These are phyloP conservation scores for Agapornis canus DNA, from an alignment of 2,797 vertebrate genomes.

Conservation along the genomic window DNA sequence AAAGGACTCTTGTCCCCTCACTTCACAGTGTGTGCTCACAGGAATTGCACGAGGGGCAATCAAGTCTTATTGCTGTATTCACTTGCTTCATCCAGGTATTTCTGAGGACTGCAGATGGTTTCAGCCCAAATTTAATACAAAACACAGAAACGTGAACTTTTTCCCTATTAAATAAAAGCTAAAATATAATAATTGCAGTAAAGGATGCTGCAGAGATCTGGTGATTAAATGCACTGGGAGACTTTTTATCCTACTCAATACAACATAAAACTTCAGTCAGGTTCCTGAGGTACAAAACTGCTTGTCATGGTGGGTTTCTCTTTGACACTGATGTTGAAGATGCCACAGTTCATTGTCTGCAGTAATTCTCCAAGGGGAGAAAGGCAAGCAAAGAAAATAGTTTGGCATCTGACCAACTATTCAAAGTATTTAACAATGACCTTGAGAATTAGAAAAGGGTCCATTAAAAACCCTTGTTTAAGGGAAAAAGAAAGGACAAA, in stretches of 20 bases:
- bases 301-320: background rate
- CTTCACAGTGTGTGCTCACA: background rate
- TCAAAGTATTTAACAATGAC: constrained; percentile 54
- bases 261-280: background rate
- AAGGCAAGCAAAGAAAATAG: constrained; percentile 42
- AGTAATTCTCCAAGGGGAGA: constrained; percentile 7
- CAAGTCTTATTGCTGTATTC: background rate
- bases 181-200: background rate
- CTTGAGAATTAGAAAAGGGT: constrained; percentile 19
- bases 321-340: background rate
- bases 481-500: background rate
- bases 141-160: background rate
- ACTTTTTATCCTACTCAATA: background rate
- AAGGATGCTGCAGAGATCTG: background rate
- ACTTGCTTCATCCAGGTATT: background rate
- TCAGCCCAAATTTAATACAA: background rate
- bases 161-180: background rate
- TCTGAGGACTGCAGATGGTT: background rate
- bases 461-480: background rate
- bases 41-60: background rate
- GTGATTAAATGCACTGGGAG: background rate
- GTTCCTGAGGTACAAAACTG: background rate
- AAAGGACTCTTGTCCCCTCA: background rate
- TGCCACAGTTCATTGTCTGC: constrained; percentile 15
- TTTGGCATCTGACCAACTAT: constrained; percentile 57